Evolutionary conservation across 2,888 invertebrate species (phyloP), one percentile per base, ranked within the genome.

Genomic region (Lingula anatina): DNA sequence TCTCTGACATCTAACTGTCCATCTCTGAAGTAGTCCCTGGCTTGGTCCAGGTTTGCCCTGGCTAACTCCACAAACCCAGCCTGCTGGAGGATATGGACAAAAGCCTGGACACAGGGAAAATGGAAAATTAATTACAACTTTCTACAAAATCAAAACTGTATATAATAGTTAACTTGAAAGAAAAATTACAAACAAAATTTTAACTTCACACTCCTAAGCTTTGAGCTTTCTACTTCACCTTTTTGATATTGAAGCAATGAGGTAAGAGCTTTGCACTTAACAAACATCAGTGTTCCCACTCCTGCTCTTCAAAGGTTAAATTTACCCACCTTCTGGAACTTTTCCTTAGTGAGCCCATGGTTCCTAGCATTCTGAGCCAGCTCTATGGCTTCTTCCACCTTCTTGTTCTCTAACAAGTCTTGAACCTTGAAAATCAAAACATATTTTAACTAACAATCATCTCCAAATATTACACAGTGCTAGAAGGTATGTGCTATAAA

Each of bases 11-110:
- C 81, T 27, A 80, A 64, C 21, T 67, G 58, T 28, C 78, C 75
- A 44, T 66, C 66, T 35, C 63, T 62, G 53, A 81, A 78, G 18
- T 78, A 63, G 37, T 78, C 72, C 41, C 57, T 55, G 3, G 81
- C 79, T 48, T 78, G 72, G 3, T 76, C 76, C 62, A 80, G 79
- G 43, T 79, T 71, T 28, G 71, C 66, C 44, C 73, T 64, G n/a
- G 77, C 65, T 57, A 81, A 75, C 63, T 79, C 74, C 47, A 79
- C 76, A 64, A 81, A 81, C 3, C 73, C 80, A 37, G 80, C 80
- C 62, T 78, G 78, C 52, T 77, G 76, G 52, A 79, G 77, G 26
- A 79, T 72, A 47, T 70, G 60, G 43, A 61, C 61, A 51, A 67
- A 71, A 51, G 76, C 68, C 78, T 78, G 59, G 18, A 57, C 57